Percentiles rank a stretch among this genome's conserved stretches.
phyloP scores from a whole-genome alignment of 2,888 invertebrate genomes.

The Branchipolynoe longqiensis region DNA sequence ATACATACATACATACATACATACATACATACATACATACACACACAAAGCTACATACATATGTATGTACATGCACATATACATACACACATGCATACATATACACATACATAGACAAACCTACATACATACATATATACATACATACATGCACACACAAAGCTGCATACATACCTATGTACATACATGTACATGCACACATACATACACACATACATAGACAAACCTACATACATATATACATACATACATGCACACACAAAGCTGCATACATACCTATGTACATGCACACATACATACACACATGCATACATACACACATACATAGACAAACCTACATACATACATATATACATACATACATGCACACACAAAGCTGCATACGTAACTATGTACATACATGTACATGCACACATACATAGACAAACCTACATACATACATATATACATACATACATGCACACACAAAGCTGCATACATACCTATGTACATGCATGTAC shows the following conservation, averaged over 20 bases:
- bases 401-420: too few species aligned
- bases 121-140: constrained; percentile 33
- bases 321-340: background rate
- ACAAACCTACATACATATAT: background rate
- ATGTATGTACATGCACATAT: background rate
- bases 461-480: too few species aligned
- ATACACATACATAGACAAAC: constrained; percentile 9
- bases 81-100: constrained; percentile 19
- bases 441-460: background rate
- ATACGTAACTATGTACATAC: too few species aligned
- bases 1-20: constrained; percentile 26
- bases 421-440: background rate
- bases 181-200: background rate
- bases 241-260: background rate
- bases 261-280: background rate
- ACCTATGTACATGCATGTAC: background rate
- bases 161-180: background rate
- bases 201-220: background rate
- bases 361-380: too few species aligned
- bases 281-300: background rate
- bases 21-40: too few species aligned
- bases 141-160: background rate
- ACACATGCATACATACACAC: background rate
- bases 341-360: too few species aligned
- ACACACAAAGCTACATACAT: background rate